Evolutionary conservation across 30 jellyfish, hydroid and myxozoan genomes (phyloP).

Genomic region (Pelagia noctiluca): DNA sequence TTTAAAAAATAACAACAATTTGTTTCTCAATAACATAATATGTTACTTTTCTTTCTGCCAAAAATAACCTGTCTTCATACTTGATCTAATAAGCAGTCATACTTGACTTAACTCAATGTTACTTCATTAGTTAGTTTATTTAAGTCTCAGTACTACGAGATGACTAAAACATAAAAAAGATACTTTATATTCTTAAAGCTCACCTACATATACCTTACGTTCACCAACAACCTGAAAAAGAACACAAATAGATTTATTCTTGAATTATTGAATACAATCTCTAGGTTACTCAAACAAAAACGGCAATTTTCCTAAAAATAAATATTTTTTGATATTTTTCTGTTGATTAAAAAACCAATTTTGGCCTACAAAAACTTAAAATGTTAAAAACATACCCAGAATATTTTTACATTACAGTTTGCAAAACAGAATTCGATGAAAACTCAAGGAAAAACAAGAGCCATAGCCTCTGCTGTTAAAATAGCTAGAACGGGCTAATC

Average conservation of each 20-base stretch:
- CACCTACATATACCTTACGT: constrained; percentile 60
- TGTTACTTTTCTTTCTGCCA: neutral
- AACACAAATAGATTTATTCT: too few species aligned
- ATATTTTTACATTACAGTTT: too few species aligned
- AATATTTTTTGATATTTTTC: too few species aligned
- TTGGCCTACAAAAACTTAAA: neutral
- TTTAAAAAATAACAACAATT: too few species aligned
- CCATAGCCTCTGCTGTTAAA: too few species aligned
- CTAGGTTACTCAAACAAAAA: too few species aligned
- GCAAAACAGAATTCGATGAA: too few species aligned
- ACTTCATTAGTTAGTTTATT: neutral
- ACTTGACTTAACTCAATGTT: neutral
- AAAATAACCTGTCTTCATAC: neutral
- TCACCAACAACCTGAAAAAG: constrained; percentile 69
- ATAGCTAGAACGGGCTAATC: too few species aligned
- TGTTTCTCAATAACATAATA: neutral
- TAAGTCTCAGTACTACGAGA: neutral
- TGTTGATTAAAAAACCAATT: too few species aligned
- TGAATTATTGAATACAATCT: neutral
- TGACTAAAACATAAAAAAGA: neutral
- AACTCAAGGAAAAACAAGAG: too few species aligned
- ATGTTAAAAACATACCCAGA: neutral
- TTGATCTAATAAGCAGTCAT: neutral
- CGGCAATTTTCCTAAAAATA: too few species aligned
- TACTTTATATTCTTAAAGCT: neutral